Conservation (phyloP, 2,797 vertebrate genomes). For the Girardinus metallicus region DNA sequence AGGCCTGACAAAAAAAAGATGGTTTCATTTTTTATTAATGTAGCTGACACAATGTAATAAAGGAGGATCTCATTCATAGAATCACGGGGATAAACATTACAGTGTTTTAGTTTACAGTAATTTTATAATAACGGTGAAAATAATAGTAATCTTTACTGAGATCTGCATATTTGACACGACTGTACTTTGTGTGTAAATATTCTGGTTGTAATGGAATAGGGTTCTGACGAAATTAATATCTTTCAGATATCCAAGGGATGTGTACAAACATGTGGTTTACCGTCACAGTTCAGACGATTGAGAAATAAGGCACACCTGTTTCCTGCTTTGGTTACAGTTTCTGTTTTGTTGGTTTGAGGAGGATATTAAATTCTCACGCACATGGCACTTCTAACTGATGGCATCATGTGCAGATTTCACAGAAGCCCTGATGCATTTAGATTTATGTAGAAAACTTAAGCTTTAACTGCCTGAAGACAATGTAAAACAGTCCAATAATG, state of each 20-base stretch:
- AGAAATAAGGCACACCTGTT: neutral
- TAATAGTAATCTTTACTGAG: neutral
- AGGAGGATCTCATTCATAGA: neutral
- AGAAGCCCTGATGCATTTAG: neutral
- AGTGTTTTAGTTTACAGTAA: neutral
- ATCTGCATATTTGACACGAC: neutral
- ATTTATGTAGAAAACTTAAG: neutral
- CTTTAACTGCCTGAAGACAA: neutral
- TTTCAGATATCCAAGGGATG: neutral
- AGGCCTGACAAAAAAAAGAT: neutral
- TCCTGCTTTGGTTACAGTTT: neutral
- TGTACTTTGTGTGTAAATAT: neutral
- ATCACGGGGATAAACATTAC: neutral
- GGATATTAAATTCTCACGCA: neutral
- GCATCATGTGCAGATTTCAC: neutral
- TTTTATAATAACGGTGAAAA: neutral
- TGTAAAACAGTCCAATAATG: neutral
- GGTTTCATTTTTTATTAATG: neutral
- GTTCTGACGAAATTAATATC: neutral
- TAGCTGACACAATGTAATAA: neutral
- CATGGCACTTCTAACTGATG: neutral
- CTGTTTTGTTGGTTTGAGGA: neutral
- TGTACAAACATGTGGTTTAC: neutral
- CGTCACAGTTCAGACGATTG: neutral
- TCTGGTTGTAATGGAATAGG: neutral